Base-by-base conservation (phyloP, 2,888 invertebrate species). In the Zele albiditarsus region DNA sequence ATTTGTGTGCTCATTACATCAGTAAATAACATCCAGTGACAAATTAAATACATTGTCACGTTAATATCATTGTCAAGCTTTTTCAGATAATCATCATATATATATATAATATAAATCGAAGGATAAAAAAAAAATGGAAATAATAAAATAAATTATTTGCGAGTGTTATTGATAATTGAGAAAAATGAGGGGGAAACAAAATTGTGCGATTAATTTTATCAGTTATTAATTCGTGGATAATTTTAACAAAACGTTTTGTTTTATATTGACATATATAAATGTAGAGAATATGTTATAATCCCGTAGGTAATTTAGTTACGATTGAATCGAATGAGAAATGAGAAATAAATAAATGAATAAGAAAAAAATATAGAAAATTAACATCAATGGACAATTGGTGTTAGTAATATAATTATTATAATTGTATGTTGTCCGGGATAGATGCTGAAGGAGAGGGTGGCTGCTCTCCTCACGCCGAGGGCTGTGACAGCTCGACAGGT, bases 401-500 rank as follows among this genome's bases (percentile, higher is more conserved):
- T 63, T 63, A 63, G 63, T 63, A 63, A 38, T 63, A 20, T 63
- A 63, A 63, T 38, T 38, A 33, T 31, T 63, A 33, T 69, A 57
- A 83, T 85, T 89, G 83, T 89, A 84, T 90, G 86, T 88, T 87
- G 82, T 89, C 86, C 87, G 86, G 93, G 92, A 92, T 92, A 94
- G 95, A 95, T 92, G 93, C 95, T 92, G 96, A 90, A 86, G 90
- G 89, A 85, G 89, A 95, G 91, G 93, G 93, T 90, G 96, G 96
- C 91, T 96, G 96, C 92, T 94, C 96, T 90, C 96, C 96, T 89
- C 96, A 96, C 92, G 94, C 95, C 90, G 96, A 96, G 91, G 96
- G 96, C 92, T 96, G 96, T 93, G 96, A 96, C 92, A 96, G 96
- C 91, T 95, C 96, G 92, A 95, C 96, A 96, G 95, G 93, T 94